Conservation (phyloP, 64 coral and sea anemone species). For the Acropora yongei region DNA sequence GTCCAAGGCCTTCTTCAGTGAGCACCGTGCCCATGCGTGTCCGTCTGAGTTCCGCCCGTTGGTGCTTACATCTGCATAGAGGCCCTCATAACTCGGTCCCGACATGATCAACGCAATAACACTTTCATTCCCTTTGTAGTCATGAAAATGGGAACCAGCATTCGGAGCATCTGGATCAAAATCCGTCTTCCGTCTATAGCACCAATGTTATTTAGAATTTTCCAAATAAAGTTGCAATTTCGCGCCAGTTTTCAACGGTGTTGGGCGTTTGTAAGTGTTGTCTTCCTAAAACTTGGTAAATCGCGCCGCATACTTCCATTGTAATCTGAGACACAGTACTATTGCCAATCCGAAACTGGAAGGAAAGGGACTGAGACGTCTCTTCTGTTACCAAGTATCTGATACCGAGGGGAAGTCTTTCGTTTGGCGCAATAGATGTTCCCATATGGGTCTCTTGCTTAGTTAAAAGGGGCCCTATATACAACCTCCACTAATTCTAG, state of each 20-base stretch:
- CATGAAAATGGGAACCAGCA: background rate
- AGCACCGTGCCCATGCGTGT: constrained; percentile 55
- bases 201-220: constrained; percentile 69
- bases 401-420: constrained; percentile 32
- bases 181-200: constrained; percentile 54
- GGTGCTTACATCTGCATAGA: constrained; percentile 51
- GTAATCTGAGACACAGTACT: constrained; percentile 27
- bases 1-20: constrained; percentile 9
- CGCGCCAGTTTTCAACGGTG: constrained; percentile 34
- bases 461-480: constrained; percentile 5
- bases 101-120: too few relatives aligned
- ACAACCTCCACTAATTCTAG: constrained; percentile 17
- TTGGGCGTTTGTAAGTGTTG: constrained; percentile 4
- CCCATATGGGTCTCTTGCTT: constrained; percentile 39
- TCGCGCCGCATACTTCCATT: constrained; percentile 23
- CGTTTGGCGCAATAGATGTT: constrained; percentile 33
- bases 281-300: constrained; percentile 5
- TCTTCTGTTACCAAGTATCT: constrained; percentile 49
- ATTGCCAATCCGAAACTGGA: constrained; percentile 43
- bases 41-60: constrained; percentile 44
- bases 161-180: constrained; percentile 42
- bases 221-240: constrained; percentile 57
- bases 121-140: too few relatives aligned
- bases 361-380: constrained; percentile 24
- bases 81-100: constrained; percentile 17